Evolutionary conservation across 2,797 vertebrate species (phyloP), one percentile per base, ranked within the genome.

Genomic region (Craterocephalus amniculus): DNA sequence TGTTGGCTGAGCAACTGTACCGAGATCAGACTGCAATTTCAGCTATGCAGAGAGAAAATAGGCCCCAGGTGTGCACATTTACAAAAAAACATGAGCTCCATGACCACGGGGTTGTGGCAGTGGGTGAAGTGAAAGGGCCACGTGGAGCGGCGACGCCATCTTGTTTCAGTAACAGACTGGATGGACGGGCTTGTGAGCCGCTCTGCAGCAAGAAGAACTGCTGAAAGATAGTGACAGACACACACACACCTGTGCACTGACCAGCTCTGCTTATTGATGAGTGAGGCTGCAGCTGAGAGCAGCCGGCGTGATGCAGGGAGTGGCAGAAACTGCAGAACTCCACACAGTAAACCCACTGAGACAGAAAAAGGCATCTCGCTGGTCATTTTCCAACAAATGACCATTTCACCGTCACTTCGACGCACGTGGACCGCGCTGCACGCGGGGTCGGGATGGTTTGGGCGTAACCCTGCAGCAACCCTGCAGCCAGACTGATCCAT

Each of bases 91-190:
- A 31, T 31, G 62, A 59, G 52, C 61, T 54, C 35, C 12, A 13
- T 2, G 14, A 55, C 58, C 65, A 70, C 35, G 32, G 57, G 64
- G 73, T 67, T 51, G 12, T 70, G 71, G 70, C 67, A 69, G 68
- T 22, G 78, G 59, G 31, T 35, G 54, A 72, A 4, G n/a, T 2
- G 35, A 29, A 31, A 62, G 74, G 73, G 54, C 78, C 80, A 83
- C 77, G 80, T 88, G 87, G 86, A 81, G 83, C 70, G 20, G 73
- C 40, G 48, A 48, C 83, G 78, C 84, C 88, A 86, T 90, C 89
- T 89, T 87, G 83, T 82, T 86, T 85, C 68, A 76, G 51, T 24
- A 22, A 63, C 67, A 73, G 69, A 63, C 65, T 78, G 63, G 12
- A 63, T 63, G 43, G 59, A 72, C 43, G 51, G 67, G 60, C 69